Conservation (phyloP, 2,113 vertebrate species). For the Dipodomys ordii region DNA sequence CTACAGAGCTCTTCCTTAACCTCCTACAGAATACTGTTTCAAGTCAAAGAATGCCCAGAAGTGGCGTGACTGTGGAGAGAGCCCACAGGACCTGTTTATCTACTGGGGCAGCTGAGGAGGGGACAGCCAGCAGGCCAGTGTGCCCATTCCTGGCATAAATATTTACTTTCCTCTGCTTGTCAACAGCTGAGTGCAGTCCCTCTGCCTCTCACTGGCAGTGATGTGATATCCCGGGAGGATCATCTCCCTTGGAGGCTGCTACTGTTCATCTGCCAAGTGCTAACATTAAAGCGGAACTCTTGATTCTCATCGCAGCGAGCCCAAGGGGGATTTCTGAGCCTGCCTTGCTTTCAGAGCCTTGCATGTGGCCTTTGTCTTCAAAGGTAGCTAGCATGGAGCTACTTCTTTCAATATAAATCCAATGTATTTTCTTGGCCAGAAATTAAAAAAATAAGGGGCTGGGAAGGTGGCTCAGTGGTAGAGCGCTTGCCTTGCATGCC, state of each 20-base stretch:
- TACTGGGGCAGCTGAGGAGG: neutral
- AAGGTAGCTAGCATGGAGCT: neutral
- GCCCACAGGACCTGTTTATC: neutral
- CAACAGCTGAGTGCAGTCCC: slow-evolving; percentile 8
- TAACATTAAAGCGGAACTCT: slow-evolving; percentile 24
- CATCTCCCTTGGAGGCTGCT: neutral
- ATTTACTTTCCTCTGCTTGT: slow-evolving; percentile 37
- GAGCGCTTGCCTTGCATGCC: too few relatives aligned
- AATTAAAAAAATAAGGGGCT: neutral
- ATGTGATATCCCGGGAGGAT: neutral
- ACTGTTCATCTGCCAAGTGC: slow-evolving; percentile 27
- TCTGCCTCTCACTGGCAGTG: slow-evolving; percentile 30
- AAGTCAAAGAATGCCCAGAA: neutral
- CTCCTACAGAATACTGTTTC: slow-evolving; percentile 8
- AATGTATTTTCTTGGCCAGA: neutral
- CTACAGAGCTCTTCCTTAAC: neutral
- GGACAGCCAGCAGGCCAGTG: neutral
- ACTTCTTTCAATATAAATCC: slow-evolving; percentile 13
- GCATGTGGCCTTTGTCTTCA: neutral
- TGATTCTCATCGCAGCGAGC: neutral
- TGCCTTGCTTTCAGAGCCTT: neutral
- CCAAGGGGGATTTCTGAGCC: neutral
- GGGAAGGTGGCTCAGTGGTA: too few relatives aligned
- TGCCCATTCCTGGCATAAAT: neutral
- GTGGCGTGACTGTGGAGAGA: neutral